Evolutionary conservation across 2,113 vertebrate species (phyloP), one percentile per base, ranked within the genome.

Genomic region (Helogale parvula): DNA sequence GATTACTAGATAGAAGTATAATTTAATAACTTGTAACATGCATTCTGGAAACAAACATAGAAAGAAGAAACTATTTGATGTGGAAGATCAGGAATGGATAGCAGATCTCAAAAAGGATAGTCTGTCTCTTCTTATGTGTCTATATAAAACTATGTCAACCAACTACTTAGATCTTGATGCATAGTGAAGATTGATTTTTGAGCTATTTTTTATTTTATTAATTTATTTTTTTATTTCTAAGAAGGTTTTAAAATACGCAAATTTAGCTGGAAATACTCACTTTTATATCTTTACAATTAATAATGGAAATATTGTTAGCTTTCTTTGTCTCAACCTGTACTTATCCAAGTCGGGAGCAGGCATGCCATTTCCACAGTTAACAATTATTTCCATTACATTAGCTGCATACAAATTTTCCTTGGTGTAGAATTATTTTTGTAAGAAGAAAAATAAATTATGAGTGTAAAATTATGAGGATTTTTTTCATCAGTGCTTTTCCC

Each of bases 261-360:
- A 97, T 66, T 82, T 97, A 93, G 29, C 81, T 97, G 41, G 10
- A 94, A 94, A 76, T 96, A 93, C 79, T 98, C 47, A 80, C 5
- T 88, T 96, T 93, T 79, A 83, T 85, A 86, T 6, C 63, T 93
- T 91, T 93, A 65, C 21, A 83, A 16, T 90, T 93, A 97, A 50
- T 81, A 94, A 57, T 21, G 21, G 52, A 90, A 92, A 92, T 92
- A 72, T 29, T 77, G 45, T 91, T 97, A 69, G 41, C 31, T 97
- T 94, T 93, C 66, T 88, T 96, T 93, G 17, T 91, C 68, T 79
- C 29, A 93, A 11, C 74, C 9, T 23, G 16, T 50, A 65, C 45
- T 93, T 93, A 91, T 80, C 29, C 38, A 95, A 52, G 45, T 89
- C 19, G 69, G 31, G 52, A 54, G 23, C 88, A 95, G 57, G n/a